These are phyloP conservation scores for Desoria tigrina DNA, from an alignment of 2,888 invertebrate species.

Conservation along the genomic window DNA sequence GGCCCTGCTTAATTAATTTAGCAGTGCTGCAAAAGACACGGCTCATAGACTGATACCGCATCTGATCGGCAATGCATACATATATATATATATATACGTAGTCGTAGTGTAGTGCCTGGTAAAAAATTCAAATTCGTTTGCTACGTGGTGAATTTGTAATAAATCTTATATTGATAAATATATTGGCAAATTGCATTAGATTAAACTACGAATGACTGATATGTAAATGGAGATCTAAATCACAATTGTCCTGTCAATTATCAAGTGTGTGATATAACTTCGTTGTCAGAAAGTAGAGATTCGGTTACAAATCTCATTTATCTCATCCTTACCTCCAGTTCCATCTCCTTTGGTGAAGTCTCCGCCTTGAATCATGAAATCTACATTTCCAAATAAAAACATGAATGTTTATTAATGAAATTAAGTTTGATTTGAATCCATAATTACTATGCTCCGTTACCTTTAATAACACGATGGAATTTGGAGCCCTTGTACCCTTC, in stretches of 20 bases:
- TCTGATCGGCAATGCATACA: conserved; percentile 19
- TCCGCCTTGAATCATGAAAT: conserved; percentile 94
- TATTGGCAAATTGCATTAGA: too few relatives aligned
- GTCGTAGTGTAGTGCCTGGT: too few relatives aligned
- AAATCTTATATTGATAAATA: too few relatives aligned
- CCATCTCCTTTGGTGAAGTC: conserved; percentile 94
- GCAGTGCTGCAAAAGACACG: conserved; percentile 41
- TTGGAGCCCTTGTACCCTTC: conserved; percentile 80
- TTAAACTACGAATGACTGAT: too few relatives aligned
- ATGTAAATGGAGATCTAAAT: background rate
- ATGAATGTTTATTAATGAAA: background rate
- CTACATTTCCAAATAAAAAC: conserved; percentile 58
- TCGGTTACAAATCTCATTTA: background rate
- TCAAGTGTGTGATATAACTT: too few relatives aligned
- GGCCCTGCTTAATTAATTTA: conserved; percentile 38
- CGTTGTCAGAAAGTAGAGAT: too few relatives aligned
- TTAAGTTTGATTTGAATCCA: background rate
- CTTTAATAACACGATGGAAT: conserved; percentile 45
- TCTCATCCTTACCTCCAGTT: conserved; percentile 64
- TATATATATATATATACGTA: too few relatives aligned
- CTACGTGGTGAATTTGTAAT: background rate
- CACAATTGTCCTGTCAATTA: too few relatives aligned
- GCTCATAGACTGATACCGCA: conserved; percentile 3
- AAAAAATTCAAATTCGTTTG: too few relatives aligned
- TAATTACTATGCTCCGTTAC: conserved; percentile 10